Evolutionary conservation across 2,113 vertebrate genomes (phyloP).

Genomic region (Sebastes fasciatus): DNA sequence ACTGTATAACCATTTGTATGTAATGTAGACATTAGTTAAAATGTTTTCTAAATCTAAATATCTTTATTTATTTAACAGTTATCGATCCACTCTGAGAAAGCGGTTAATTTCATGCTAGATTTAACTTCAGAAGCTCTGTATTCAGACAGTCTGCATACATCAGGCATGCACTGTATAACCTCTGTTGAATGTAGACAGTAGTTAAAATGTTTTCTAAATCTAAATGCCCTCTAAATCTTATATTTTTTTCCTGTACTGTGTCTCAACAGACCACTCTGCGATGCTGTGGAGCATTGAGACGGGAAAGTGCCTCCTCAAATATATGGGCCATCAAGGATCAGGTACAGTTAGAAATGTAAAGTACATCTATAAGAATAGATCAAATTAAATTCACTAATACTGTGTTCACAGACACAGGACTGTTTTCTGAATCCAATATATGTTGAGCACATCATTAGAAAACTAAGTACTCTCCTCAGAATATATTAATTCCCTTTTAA

Average conservation of each 20-base stretch:
- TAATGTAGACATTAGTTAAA: not conserved
- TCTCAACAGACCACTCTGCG: constrained; percentile 91
- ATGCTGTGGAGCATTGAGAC: constrained; percentile 99
- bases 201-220: not conserved
- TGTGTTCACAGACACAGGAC: not conserved
- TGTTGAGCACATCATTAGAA: not conserved
- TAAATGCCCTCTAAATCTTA: no score
- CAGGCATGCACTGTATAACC: not conserved
- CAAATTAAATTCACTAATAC: not conserved
- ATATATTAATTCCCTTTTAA: not conserved
- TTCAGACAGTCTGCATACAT: not conserved
- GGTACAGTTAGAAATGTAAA: constrained; percentile 77
- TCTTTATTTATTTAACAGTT: not conserved
- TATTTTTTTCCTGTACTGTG: not conserved
- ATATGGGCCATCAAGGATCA: constrained; percentile 95
- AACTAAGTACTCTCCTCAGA: not conserved
- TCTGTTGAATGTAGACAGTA: not conserved
- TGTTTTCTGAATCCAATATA: not conserved
- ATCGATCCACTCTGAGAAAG: not conserved
- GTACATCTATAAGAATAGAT: not conserved
- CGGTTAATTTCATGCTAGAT: not conserved
- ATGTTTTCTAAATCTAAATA: not conserved
- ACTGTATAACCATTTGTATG: not conserved
- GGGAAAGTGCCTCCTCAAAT: constrained; percentile 94
- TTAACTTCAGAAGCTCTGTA: not conserved